Evolutionary conservation across 2,113 vertebrate species (phyloP).

Genomic region (Dendropsophus ebraccatus): DNA sequence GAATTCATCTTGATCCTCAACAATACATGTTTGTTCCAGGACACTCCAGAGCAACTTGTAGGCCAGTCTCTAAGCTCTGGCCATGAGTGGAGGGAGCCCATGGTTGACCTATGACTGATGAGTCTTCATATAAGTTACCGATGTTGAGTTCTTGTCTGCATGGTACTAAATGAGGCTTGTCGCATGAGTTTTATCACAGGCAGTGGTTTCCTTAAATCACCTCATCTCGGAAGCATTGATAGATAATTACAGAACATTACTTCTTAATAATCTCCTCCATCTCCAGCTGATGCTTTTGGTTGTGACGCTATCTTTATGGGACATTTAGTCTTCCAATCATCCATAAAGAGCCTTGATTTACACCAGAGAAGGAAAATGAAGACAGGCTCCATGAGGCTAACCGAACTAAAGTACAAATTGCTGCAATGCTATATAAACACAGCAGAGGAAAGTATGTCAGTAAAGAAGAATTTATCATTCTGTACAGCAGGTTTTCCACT

Average conservation of each 20-base stretch:
- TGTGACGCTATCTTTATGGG: neutral
- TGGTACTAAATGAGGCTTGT: slow-evolving; percentile 12
- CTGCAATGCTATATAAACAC: neutral
- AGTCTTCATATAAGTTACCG: neutral
- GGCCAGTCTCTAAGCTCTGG: neutral
- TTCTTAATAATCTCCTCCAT: neutral
- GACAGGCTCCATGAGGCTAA: too few relatives aligned
- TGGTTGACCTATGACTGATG: neutral
- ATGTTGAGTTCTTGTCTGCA: neutral
- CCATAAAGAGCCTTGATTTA: neutral
- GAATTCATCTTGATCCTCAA: neutral
- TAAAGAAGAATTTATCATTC: too few relatives aligned
- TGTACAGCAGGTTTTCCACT: too few relatives aligned
- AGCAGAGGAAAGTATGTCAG: neutral
- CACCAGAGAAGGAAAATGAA: neutral
- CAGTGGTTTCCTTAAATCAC: neutral
- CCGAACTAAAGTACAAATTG: neutral
- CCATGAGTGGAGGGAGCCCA: neutral
- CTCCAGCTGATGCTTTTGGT: neutral
- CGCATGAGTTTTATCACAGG: neutral
- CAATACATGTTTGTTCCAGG: neutral
- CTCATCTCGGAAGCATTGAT: neutral
- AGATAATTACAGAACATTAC: slow-evolving; percentile 28
- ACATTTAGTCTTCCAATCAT: slow-evolving; percentile 25
- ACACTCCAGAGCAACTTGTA: neutral